These are phyloP conservation scores for Lathamus discolor DNA, from an alignment of 2,113 vertebrate species.

Conservation along the genomic window DNA sequence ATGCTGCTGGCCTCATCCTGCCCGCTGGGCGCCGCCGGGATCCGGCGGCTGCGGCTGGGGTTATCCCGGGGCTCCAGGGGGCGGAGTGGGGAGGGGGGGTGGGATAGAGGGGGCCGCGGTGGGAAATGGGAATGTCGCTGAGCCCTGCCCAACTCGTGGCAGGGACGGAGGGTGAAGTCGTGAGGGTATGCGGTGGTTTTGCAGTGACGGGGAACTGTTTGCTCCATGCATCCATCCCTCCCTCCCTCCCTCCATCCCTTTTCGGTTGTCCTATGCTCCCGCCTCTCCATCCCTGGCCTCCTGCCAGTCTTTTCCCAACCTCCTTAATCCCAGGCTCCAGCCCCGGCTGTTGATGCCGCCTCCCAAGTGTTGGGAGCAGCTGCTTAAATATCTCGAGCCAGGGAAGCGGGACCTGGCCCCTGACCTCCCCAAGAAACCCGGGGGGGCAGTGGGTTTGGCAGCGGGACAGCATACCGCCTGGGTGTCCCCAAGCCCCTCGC, in stretches of 20 bases:
- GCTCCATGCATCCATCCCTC: not conserved
- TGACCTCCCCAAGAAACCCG: not conserved
- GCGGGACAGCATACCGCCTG: not conserved
- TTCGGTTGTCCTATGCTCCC: not conserved
- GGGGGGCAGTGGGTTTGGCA: not conserved
- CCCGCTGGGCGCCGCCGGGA: not conserved
- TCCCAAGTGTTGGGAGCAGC: slow-evolving; percentile 48
- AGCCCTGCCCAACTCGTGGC: not conserved
- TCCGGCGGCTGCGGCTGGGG: not conserved
- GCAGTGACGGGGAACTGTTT: not conserved
- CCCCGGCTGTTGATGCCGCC: not conserved
- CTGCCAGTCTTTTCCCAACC: slow-evolving; percentile 42
- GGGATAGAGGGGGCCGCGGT: too few relatives aligned
- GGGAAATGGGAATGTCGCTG: not conserved
- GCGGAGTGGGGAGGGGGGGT: too few relatives aligned
- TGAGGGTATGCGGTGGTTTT: accelerated
- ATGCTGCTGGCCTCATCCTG: not conserved
- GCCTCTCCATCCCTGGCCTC: not conserved
- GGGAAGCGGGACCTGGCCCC: slow-evolving; percentile 2
- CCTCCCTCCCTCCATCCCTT: not conserved
- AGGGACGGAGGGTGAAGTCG: not conserved
- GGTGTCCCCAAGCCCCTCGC: not conserved
- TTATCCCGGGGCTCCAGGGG: not conserved
- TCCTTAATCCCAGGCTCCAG: slow-evolving; percentile 24
- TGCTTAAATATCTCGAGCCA: slow-evolving; percentile 17